Conservation (phyloP, 2,888 invertebrate species). For the Labia minor region DNA sequence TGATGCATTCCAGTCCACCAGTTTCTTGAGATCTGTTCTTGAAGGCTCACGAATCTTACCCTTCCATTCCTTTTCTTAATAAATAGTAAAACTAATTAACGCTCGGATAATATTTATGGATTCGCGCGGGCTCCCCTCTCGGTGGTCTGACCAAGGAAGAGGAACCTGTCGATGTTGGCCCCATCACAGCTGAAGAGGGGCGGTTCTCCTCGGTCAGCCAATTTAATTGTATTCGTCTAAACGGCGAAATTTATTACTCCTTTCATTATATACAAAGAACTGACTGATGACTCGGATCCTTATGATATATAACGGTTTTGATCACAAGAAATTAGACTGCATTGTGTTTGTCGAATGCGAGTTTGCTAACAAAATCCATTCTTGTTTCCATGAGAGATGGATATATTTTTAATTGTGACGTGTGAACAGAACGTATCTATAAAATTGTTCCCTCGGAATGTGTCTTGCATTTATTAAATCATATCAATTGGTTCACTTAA, state of each 20-base stretch:
- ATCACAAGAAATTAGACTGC: too few relatives aligned
- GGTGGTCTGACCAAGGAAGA: neutral
- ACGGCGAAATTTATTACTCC: neutral
- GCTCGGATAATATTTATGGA: neutral
- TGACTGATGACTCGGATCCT: neutral
- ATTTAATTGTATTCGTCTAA: too few relatives aligned
- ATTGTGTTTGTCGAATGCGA: too few relatives aligned
- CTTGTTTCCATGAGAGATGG: too few relatives aligned
- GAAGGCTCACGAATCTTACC: neutral
- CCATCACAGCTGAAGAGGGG: neutral
- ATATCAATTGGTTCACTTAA: too few relatives aligned
- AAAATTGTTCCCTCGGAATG: too few relatives aligned
- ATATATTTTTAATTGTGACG: too few relatives aligned
- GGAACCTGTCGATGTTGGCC: neutral
- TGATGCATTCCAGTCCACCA: neutral
- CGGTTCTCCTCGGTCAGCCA: neutral
- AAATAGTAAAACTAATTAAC: constrained; percentile 4
- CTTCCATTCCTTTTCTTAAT: neutral
- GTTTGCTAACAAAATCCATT: too few relatives aligned
- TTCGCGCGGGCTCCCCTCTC: neutral
- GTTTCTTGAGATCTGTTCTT: too few relatives aligned
- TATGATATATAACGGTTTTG: neutral
- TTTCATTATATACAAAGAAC: too few relatives aligned
- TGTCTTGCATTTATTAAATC: too few relatives aligned
- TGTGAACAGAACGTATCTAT: too few relatives aligned